Evolutionary conservation across 2,797 vertebrate species (phyloP), one percentile per base, ranked within the genome.

Genomic region (Ataeniobius toweri): DNA sequence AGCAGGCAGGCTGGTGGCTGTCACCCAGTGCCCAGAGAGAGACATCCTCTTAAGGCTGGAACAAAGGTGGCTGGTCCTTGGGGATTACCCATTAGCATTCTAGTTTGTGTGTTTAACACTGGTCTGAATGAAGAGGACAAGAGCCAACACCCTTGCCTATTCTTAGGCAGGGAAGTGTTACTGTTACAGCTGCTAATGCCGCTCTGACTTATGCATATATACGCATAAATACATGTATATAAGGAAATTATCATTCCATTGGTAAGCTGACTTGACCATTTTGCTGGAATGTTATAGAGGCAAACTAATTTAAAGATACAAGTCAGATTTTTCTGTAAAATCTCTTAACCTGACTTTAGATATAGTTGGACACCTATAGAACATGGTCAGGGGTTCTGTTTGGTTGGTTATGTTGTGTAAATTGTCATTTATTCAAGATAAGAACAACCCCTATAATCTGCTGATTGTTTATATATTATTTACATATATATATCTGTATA

Each of bases 31-130:
- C 89, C 91, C 88, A 91, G 91, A 94, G 88, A 94, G 91, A 94
- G 93, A 94, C 91, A 92, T 94, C 93, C 91, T 91, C 90, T 88
- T 58, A 89, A 85, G 85, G 79, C 73, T 75, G 86, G 88, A 91
- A 94, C 93, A 94, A 95, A 95, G 93, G 93, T 94, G 89, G 87
- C 86, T 13, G 84, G 90, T 94, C 92, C 94, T 92, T 85, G 90
- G 94, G 94, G 94, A 94, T 95, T 95, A 94, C 58, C 93, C 92
- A 94, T 94, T 95, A 95, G 94, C 92, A 94, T 95, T 91, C 93
- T 92, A 90, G 91, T 93, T 91, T 93, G 92, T 94, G 93, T 94
- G 93, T 94, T 95, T 94, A 94, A 94, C 90, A 90, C 92, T 92
- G 91, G 91, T 76, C 92, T 94, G 91, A 94, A 94, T 93, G 91